Percentiles rank a stretch among this genome's conserved stretches.
These are phyloP conservation scores for Chalcis sispes DNA, from an alignment of 2,888 invertebrate species.

Conservation along the genomic window DNA sequence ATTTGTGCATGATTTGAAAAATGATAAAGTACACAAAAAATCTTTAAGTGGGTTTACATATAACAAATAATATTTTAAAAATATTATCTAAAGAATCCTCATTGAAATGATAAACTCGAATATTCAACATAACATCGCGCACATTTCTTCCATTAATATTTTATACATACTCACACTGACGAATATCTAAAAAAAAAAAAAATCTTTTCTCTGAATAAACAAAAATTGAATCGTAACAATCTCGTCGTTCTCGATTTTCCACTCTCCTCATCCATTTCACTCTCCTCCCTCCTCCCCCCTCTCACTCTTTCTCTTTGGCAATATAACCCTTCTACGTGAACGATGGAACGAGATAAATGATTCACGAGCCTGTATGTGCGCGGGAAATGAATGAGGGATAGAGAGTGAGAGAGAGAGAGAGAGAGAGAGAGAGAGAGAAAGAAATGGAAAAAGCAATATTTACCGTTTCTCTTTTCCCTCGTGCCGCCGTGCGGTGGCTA, in stretches of 20 bases:
- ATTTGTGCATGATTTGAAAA: no score
- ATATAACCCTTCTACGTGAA: slow-evolving; percentile 12
- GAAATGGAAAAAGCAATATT: slow-evolving; percentile 53
- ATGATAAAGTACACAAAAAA: no score
- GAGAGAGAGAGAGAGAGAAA: slow-evolving; percentile 1
- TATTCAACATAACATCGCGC: no score
- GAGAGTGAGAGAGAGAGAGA: not conserved
- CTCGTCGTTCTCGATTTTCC: not conserved
- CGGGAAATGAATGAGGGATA: not conserved
- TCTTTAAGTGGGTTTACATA: no score
- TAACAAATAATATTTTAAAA: no score
- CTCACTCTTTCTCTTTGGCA: not conserved
- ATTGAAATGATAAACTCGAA: no score
- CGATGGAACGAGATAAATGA: slow-evolving; percentile 45
- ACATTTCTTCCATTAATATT: no score
- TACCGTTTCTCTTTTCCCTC: slow-evolving; percentile 47
- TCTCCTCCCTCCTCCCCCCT: no score
- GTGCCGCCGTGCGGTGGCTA: not conserved
- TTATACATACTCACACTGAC: no score
- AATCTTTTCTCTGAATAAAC: slow-evolving; percentile 20
- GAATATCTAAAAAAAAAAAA: no score
- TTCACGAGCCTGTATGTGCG: slow-evolving; percentile 40
- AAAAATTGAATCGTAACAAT: slow-evolving; percentile 35
- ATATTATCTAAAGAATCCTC: no score
- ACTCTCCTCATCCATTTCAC: no score